Evolutionary conservation across 2,888 invertebrate species (phyloP), one percentile per base, ranked within the genome.

Genomic region (Apodemia hepburni): DNA sequence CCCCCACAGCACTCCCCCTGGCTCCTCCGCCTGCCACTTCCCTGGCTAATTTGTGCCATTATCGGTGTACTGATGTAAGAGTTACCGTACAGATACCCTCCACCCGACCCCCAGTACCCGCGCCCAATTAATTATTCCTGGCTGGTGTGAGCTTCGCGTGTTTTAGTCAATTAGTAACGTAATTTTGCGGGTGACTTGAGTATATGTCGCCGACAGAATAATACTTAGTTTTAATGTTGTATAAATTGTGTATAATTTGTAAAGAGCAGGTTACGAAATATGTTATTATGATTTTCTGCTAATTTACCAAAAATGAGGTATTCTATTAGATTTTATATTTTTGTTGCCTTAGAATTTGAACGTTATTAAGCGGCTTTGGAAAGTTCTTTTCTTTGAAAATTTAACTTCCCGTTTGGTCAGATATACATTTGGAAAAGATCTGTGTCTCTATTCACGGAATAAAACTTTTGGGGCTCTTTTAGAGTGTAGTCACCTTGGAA

Each of bases 11-110:
- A 42, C 54, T 58, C 64, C 68, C 71, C 79, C 75, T 77, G 67
- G 71, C 76, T 72, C 78, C 75, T 73, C 78, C 82, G 76, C 84
- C 83, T 80, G 84, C 87, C 87, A 84, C 87, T 87, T 87, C 85
- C 89, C 87, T 77, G 87, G 87, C 88, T 90, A 91, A 90, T 91
- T 90, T 89, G 90, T 90, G 90, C 91, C 85, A 91, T 91, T 90
- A 91, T 91, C 91, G 89, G 91, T 90, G 90, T 90, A 90, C 90
- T 90, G 90, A 91, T 90, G 90, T 91, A 90, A 89, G 89, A 90
- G 88, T 90, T 88, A 86, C 89, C 89, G 87, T 86, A 87, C 88
- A 88, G 88, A 87, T 87, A 84, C 78, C 85, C 83, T 78, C 78
- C 77, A 69, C 72, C 68, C 67, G 69, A 70, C 35, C 75, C 75